A percentile compares a stretch with the other conserved stretches of the same genome.
Conservation (phyloP, 2,113 vertebrate species). For the Alethe diademata region DNA sequence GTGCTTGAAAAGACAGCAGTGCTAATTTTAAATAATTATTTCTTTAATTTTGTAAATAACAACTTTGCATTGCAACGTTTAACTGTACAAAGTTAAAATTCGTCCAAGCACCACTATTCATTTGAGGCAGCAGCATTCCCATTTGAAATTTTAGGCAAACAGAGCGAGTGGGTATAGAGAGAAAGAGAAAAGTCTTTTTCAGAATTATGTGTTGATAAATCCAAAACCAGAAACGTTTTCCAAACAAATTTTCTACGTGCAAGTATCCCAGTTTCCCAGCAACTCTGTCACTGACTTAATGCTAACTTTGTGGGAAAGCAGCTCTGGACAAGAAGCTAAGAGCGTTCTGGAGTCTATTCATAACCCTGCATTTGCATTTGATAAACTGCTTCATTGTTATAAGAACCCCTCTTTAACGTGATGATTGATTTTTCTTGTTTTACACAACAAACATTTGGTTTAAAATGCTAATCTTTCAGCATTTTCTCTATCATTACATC, state of each 20-base stretch:
- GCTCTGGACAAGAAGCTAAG: not conserved
- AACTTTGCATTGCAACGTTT: not conserved
- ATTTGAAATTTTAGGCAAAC: not conserved
- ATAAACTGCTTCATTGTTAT: slow-evolving; percentile 27
- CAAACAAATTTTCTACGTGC: not conserved
- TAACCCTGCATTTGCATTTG: slow-evolving; percentile 24
- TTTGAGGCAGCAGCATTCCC: not conserved
- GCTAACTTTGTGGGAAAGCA: slow-evolving; percentile 11
- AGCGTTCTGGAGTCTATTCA: slow-evolving; percentile 30
- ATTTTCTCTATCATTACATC: not conserved
- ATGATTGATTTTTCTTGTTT: slow-evolving; percentile 6
- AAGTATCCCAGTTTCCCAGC: not conserved
- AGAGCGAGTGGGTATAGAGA: not conserved
- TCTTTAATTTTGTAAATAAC: not conserved
- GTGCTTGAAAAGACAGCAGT: not conserved
- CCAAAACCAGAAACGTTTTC: not conserved
- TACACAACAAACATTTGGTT: not conserved
- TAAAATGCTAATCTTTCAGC: not conserved
- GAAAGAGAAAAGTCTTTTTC: not conserved
- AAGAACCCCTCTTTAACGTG: not conserved
- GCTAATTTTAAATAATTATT: not conserved
- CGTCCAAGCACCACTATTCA: not conserved
- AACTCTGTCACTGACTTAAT: not conserved
- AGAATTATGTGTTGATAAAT: not conserved
- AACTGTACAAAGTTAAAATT: not conserved